Conservation (phyloP, 2,113 vertebrate genomes). For the Myrmecobius fasciatus region DNA sequence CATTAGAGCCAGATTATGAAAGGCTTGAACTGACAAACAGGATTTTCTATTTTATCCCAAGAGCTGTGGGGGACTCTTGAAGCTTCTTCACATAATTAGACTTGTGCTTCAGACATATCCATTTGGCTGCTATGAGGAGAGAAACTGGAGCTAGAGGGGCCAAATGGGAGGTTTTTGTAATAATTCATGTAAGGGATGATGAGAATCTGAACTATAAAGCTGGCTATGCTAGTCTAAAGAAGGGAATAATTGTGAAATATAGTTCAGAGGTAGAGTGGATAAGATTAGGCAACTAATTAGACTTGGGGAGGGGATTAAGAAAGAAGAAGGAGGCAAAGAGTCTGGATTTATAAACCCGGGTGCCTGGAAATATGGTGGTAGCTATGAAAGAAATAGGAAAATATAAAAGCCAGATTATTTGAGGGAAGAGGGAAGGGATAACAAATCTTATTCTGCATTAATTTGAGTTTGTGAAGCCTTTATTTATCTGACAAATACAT, state of each 20-base stretch:
- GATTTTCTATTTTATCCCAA: not conserved
- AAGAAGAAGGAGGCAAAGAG: not conserved
- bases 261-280: not conserved
- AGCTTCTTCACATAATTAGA: not conserved
- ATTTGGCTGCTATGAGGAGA: not conserved
- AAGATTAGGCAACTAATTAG: not conserved
- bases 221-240: not conserved
- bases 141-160: not conserved
- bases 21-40: not conserved
- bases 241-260: not conserved
- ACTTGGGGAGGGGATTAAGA: not conserved
- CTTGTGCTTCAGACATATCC: not conserved
- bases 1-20: not conserved
- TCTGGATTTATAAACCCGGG: not conserved
- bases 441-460: not conserved
- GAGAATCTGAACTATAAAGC: not conserved
- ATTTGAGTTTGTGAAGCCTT: constrained; percentile 4
- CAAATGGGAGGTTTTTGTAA: not conserved
- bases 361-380: not conserved
- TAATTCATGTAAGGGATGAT: not conserved
- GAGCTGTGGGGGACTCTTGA: not conserved
- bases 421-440: not conserved
- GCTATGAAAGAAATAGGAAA: not conserved
- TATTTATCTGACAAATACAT: not conserved
- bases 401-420: not conserved